Evolutionary conservation across 2,113 vertebrate genomes (phyloP).

Genomic region (Cyphomyrus discorhynchus): DNA sequence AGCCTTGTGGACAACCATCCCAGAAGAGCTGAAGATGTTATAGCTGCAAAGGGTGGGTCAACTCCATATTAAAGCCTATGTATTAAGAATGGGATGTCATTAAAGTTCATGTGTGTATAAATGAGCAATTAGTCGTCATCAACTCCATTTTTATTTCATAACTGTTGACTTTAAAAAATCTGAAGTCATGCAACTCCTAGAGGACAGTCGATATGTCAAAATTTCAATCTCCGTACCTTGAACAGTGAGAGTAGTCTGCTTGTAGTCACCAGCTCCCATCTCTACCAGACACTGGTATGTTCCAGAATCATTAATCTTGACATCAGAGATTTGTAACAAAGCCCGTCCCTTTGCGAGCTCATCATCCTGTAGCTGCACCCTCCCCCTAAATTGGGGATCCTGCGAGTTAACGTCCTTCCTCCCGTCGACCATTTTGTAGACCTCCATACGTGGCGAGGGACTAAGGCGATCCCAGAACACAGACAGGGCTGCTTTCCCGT

Average conservation of each 20-base stretch:
- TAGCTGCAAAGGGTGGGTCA: no score
- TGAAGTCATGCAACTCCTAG: not conserved
- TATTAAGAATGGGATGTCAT: no score
- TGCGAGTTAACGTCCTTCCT: slow-evolving; percentile 44
- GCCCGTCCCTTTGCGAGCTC: slow-evolving; percentile 52
- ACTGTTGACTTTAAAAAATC: not conserved
- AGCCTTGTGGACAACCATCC: no score
- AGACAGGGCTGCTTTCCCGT: slow-evolving; percentile 41
- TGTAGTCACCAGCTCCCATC: slow-evolving; percentile 61
- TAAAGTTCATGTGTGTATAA: no score
- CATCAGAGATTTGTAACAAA: slow-evolving; percentile 54
- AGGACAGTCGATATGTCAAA: not conserved
- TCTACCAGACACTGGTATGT: slow-evolving; percentile 56
- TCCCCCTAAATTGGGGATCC: slow-evolving; percentile 45
- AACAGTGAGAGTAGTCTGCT: slow-evolving; percentile 57
- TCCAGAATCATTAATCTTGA: slow-evolving; percentile 59
- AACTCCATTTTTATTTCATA: not conserved
- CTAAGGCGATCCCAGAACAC: slow-evolving; percentile 52
- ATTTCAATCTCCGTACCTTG: slow-evolving; percentile 41
- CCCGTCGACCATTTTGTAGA: slow-evolving; percentile 52
- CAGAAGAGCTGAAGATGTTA: no score
- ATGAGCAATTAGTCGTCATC: not conserved
- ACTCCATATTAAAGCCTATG: no score
- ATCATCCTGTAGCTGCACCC: slow-evolving; percentile 52
- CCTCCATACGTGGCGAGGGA: slow-evolving; percentile 13